Conservation (phyloP, 2,113 vertebrate genomes). For the Piaya cayana region DNA sequence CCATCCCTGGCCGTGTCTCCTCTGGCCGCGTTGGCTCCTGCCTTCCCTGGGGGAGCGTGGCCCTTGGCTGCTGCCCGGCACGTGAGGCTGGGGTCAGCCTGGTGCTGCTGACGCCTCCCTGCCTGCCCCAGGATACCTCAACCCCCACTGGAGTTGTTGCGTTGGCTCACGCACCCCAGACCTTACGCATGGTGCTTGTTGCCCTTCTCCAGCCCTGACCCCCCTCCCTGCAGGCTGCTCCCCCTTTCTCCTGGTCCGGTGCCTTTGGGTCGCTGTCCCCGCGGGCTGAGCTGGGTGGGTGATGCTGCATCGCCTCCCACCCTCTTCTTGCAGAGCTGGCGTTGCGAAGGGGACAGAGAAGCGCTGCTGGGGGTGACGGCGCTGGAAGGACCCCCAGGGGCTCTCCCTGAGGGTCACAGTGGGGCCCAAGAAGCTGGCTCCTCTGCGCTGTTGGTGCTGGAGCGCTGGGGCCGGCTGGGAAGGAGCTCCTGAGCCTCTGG, state of each 20-base stretch:
- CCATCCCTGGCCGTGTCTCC: neutral
- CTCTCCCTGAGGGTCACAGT: neutral
- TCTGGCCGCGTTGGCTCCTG: neutral
- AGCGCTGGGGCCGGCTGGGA: neutral
- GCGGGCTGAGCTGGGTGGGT: neutral
- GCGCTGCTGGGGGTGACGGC: neutral
- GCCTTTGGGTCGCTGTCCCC: neutral
- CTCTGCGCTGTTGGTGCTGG: neutral
- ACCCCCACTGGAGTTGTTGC: neutral
- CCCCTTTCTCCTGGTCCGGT: neutral
- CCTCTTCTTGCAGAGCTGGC: neutral
- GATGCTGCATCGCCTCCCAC: neutral
- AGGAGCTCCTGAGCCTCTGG: neutral
- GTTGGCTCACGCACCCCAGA: rapidly evolving
- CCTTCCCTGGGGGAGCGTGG: neutral
- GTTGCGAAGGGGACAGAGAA: neutral
- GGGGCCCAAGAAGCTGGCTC: neutral
- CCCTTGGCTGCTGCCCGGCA: neutral
- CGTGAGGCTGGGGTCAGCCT: neutral
- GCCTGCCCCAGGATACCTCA: neutral
- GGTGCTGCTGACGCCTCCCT: neutral
- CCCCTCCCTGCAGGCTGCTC: rapidly evolving
- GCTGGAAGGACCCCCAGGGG: neutral
- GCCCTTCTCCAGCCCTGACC: neutral
- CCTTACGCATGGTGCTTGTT: rapidly evolving